Base-by-base conservation (phyloP, 1,140 invertebrate genomes). In the Micrasema minimum region DNA sequence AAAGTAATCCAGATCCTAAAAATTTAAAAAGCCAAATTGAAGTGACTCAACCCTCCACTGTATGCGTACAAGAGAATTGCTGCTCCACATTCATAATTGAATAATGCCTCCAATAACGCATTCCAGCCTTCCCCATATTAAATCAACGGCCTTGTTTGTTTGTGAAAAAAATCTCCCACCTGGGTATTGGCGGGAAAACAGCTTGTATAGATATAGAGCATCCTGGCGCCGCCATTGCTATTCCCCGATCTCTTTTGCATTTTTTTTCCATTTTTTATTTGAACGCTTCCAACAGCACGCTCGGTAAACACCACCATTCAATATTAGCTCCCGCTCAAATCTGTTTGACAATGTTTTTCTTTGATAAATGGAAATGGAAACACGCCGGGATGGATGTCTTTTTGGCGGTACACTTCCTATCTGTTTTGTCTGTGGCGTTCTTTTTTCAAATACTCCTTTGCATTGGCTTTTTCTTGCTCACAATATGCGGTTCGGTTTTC, bases 351-450 rank as follows among this genome's bases (percentile, higher is more conserved):
- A 72, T 72, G 64, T 72, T 70, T 70, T 74, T 74, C 65, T 74
- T 74, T 74, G 72, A 74, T 74, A 74, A 74, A 74, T 74, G 72
- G 64, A 69, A 74, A 74, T 66, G 67, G 72, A 67, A 71, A 74
- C 48, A 73, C 59, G 46, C 72, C 62, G 62, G 68, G 72, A 66
- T 69, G 61, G 35, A 71, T 71, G 72, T 74, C 72, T 74, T 71
- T 73, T 74, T 74, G 62, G 69, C 68, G 68, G 65, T 57, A 61
- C 64, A 50, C 50, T 71, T 74, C 72, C 72, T 69, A 55, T 46
- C 43, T 37, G 45, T 50, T 59, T 38, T n/a, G n/a, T n/a, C 61
- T 55, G 59, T 57, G 53, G n/a, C 22, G 67, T 57, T 50, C 35
- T 37, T 51, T 62, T 62, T 70, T 43, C 46, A 51, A 57, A 38